Evolutionary conservation across 2,113 vertebrate genomes (phyloP), one percentile per base, ranked within the genome.

Genomic region (Notothenia coriiceps): DNA sequence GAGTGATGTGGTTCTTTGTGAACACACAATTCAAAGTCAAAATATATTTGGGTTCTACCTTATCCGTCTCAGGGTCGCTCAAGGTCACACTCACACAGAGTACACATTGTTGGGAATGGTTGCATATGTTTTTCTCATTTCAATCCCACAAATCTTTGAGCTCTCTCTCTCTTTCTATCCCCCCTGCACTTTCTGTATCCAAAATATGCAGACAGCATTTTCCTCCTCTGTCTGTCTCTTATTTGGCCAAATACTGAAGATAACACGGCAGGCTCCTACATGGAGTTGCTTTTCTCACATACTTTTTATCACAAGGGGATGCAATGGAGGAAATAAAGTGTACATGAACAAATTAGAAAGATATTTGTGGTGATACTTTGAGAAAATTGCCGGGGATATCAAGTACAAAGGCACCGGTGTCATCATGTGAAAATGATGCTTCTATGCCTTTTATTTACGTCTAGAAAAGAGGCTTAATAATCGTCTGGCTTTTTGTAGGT

Each of bases 161-260:
- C 61, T 51, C 25, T 55, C 43, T 33, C 17, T 25, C 10, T 56
- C 17, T 9, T 33, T 66, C 63, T 12, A 66, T 56, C 71, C 75
- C 57, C 35, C 78, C 20, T 43, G 40, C 69, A 76, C 69, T 74
- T 70, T 83, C 65, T 51, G 78, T 67, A 69, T 90, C 77, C 83
- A 91, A 89, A 90, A 89, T 77, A 85, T 90, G 83, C 76, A 92
- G 88, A 92, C 90, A 83, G 83, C 62, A 55, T 86, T 89, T 90
- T 82, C 80, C 79, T 74, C 18, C 73, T 51, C 67, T 70, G 74
- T 70, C 74, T 83, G 69, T 70, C 40, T 87, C 61, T 46, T 76
- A 55, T 78, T 88, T 83, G 62, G 60, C 56, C 25, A 57, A 81
- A 56, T 61, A 67, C 22, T 2, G n/a, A 55, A 57, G 20, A 80